A percentile compares a stretch with the other conserved stretches of the same genome.
Conservation (phyloP, 2,888 invertebrate genomes). For the Pollenia amentaria region DNA sequence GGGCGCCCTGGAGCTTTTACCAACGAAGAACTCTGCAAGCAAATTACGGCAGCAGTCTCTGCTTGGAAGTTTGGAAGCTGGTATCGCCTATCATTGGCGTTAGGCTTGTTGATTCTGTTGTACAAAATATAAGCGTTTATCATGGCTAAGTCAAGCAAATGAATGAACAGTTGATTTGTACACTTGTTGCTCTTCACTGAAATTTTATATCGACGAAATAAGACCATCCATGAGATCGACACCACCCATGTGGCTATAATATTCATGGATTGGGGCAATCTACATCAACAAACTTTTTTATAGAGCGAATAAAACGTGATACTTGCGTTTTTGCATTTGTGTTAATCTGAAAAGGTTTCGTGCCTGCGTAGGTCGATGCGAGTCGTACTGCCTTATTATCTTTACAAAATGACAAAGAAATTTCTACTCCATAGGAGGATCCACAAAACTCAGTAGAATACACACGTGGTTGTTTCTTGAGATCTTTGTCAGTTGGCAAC, state of each 20-base stretch:
- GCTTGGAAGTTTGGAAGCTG: constrained; percentile 56
- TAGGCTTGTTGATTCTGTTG: too few species aligned
- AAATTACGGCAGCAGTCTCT: constrained; percentile 46
- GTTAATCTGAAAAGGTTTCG: constrained; percentile 57
- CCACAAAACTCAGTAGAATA: constrained; percentile 68
- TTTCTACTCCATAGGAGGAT: constrained; percentile 58
- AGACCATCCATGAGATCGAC: too few species aligned
- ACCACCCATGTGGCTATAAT: too few species aligned
- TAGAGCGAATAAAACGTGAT: constrained; percentile 67
- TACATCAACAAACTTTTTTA: constrained; percentile 63
- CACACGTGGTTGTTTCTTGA: constrained; percentile 53
- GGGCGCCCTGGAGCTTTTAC: constrained; percentile 50
- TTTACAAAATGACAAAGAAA: constrained; percentile 69
- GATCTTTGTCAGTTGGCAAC: constrained; percentile 58
- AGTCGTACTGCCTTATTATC: too few species aligned
- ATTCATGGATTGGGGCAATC: constrained; percentile 56
- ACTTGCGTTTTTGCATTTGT: too few species aligned
- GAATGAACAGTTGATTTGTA: constrained; percentile 65
- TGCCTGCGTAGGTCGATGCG: too few species aligned
- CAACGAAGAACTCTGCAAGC: constrained; percentile 36
- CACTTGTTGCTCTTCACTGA: constrained; percentile 62
- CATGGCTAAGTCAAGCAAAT: too few species aligned
- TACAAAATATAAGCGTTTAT: too few species aligned
- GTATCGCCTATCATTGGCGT: constrained; percentile 43
- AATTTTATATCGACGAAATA: too few species aligned